Conservation (phyloP, 2,113 vertebrate genomes). For the Cisticola juncidis region DNA sequence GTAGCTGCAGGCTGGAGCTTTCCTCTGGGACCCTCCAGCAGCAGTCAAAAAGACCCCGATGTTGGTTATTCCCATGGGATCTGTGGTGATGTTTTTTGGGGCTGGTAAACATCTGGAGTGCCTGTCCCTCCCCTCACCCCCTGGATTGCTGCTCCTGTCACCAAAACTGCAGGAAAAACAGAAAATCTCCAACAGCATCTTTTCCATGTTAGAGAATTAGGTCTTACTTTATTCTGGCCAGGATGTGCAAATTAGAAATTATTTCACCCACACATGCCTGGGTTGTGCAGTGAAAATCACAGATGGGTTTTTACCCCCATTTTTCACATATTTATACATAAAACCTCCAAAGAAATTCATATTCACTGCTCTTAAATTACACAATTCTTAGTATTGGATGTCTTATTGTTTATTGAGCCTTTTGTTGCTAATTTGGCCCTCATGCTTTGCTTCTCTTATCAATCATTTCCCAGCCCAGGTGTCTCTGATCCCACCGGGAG, state of each 20-base stretch:
- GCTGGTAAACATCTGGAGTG: background rate
- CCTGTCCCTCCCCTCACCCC: background rate
- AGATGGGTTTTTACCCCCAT: accelerated
- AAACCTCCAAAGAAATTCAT: background rate
- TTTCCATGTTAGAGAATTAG: background rate
- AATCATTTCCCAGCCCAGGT: background rate
- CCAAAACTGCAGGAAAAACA: background rate
- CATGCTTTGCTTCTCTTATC: background rate
- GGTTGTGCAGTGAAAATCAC: background rate
- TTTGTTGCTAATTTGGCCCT: background rate
- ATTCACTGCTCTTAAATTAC: background rate
- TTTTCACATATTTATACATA: background rate
- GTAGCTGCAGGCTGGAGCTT: background rate
- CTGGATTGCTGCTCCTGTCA: background rate
- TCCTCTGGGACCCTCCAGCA: accelerated
- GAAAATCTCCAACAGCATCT: background rate
- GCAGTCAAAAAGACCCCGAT: accelerated
- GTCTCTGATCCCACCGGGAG: background rate
- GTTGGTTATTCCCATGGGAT: background rate
- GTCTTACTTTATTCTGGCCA: background rate
- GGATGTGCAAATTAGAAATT: background rate
- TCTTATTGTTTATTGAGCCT: background rate
- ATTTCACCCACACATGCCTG: background rate
- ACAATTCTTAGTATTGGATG: accelerated
- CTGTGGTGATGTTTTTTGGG: background rate